Conservation (phyloP, 2,113 vertebrate species). For the Cottus gobio region DNA sequence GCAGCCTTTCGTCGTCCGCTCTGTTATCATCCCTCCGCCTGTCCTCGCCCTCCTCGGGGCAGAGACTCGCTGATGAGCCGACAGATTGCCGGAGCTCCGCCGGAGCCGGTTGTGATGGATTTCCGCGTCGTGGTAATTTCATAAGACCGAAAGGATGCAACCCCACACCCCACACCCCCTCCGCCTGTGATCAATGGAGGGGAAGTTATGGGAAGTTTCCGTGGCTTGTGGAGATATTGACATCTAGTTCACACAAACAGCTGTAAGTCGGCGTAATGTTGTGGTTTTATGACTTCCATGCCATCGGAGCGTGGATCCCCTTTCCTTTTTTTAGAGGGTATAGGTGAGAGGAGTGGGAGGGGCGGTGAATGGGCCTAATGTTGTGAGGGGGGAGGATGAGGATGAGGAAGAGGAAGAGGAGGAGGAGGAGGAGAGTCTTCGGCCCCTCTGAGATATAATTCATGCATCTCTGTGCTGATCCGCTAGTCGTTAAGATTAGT, state of each 20-base stretch:
- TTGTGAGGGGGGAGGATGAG: too few species aligned
- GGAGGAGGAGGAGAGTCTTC: slow-evolving; percentile 55
- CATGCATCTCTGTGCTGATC: slow-evolving; percentile 65
- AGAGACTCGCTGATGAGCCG: slow-evolving; percentile 69
- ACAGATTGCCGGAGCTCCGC: slow-evolving; percentile 75
- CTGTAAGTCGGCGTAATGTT: slow-evolving; percentile 21
- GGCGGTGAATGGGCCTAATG: too few species aligned
- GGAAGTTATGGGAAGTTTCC: slow-evolving; percentile 31
- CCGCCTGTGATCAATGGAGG: slow-evolving; percentile 27
- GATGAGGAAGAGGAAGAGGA: too few species aligned
- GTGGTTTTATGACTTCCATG: slow-evolving; percentile 54
- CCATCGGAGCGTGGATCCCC: slow-evolving; percentile 40
- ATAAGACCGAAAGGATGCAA: slow-evolving; percentile 41
- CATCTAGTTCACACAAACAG: slow-evolving; percentile 56
- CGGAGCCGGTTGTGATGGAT: slow-evolving; percentile 64
- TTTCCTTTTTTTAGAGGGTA: too few species aligned
- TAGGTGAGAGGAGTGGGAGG: too few species aligned
- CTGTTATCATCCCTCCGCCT: slow-evolving; percentile 67
- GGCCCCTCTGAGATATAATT: slow-evolving; percentile 71
- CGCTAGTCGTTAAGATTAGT: slow-evolving; percentile 71
- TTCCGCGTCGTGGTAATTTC: slow-evolving; percentile 66
- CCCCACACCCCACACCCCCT: slow-evolving; percentile 12
- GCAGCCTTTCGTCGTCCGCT: slow-evolving; percentile 67
- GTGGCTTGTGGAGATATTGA: slow-evolving; percentile 39
- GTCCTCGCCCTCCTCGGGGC: slow-evolving; percentile 43